Percentiles rank a stretch among this genome's conserved stretches.
phyloP scores from a whole-genome alignment of 1,140 invertebrate species.

The Nomia melanderi region DNA sequence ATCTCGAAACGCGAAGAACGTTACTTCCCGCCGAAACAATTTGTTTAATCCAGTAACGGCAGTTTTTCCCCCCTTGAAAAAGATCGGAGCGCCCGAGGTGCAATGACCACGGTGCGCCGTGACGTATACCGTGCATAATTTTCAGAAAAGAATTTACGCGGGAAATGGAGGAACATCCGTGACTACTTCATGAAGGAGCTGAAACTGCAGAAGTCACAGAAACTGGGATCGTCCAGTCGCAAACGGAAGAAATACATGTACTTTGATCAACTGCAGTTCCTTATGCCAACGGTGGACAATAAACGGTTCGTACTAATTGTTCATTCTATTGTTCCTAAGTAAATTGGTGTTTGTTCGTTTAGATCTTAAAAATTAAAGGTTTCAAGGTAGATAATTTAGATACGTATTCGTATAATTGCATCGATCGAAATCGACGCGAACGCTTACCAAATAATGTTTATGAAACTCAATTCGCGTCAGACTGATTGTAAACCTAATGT shows the following conservation, averaged over 20 bases:
- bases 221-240: conserved; percentile 50
- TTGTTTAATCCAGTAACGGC: neutral
- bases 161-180: conserved; percentile 77
- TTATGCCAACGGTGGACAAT: conserved; percentile 72
- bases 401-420: too few relatives aligned
- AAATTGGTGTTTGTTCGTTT: too few relatives aligned
- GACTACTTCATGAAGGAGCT: conserved; percentile 78
- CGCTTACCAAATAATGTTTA: too few relatives aligned
- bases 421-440: too few relatives aligned
- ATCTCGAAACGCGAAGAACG: neutral
- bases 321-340: neutral
- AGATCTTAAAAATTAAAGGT: too few relatives aligned
- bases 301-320: conserved; percentile 66
- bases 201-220: conserved; percentile 66
- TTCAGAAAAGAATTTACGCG: conserved; percentile 74
- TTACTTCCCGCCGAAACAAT: too few relatives aligned
- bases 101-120: too few relatives aligned
- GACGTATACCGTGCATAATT: conserved; percentile 19
- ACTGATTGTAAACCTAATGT: too few relatives aligned
- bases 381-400: too few relatives aligned
- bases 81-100: too few relatives aligned
- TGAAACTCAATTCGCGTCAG: too few relatives aligned
- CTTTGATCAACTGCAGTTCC: conserved; percentile 73
- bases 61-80: neutral
- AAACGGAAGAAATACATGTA: conserved; percentile 76